Base-by-base conservation (phyloP, 1,140 invertebrate species). In the Bradysia coprophila region DNA sequence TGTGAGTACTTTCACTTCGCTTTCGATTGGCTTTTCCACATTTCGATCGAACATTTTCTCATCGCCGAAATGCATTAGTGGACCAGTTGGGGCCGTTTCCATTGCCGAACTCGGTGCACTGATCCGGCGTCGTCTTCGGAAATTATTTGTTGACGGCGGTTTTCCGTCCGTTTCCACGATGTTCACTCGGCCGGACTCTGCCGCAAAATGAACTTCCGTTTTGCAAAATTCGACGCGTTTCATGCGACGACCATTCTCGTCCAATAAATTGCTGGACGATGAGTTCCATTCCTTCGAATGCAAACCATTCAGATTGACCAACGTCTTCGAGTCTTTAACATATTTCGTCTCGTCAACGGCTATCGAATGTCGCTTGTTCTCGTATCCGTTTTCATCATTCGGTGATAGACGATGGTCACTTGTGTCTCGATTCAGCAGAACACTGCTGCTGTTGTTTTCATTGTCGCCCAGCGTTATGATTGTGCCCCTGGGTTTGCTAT, bases 161-260 rank as follows among this genome's bases (percentile, higher is more conserved):
- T 86, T 86, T 38, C 78, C 80, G 55, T 84, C 80, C 1, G 81
- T 85, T 56, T 82, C 81, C n/a, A 87, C 81, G 38, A 87, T 85
- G 53, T 85, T 83, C 0, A 87, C 78, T 49, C 74, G 74, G 1
- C 83, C 82, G 1, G 79, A 76, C 51, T 85, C 82, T n/a, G 78
- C 76, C 0, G 80, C 78, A 57, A 87, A 85, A 57, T 87, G 83
- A 16, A 87, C 73, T 63, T 87, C 83, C 0, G 81, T 86, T 64
- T 85, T 85, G 54, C 80, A 81, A 57, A 87, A 87, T 49, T 79
- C 81, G 0, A 87, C 82, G 60, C 73, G 80, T 56, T 85, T 86
- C 13, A 52, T 36, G 47, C 46, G 20, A 52, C 47, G 23, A 44
- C 6, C 49, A 18, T 55, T 56, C 10, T 56, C 53, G 32, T 48